phyloP scores from a whole-genome alignment of 2,797 vertebrate genomes.

The Pangasius djambal region DNA sequence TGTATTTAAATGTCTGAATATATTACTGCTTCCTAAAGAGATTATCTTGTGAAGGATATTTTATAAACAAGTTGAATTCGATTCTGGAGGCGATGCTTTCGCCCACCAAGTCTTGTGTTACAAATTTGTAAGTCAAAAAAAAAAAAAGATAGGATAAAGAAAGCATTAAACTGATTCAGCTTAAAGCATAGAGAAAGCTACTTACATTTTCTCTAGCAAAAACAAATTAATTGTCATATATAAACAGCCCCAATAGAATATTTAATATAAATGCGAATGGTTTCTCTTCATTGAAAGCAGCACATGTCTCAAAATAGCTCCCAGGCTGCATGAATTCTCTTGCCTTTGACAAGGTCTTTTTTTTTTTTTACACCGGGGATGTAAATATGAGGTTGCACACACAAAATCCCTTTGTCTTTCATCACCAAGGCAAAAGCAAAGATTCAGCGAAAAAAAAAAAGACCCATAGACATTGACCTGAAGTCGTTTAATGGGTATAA shows the following conservation, averaged over 20 bases:
- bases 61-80: not conserved
- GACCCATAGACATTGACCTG: constrained; percentile 9
- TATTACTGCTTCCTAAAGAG: not conserved
- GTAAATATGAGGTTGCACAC: not conserved
- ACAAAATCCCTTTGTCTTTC: not conserved
- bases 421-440: not conserved
- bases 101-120: not conserved
- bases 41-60: not conserved
- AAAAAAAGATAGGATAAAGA: not conserved
- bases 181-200: not conserved
- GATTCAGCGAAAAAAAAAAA: constrained; percentile 17
- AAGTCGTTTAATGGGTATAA: constrained; percentile 4
- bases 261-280: not conserved
- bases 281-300: not conserved
- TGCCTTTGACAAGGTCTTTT: not conserved
- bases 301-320: not conserved
- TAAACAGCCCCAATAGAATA: not conserved
- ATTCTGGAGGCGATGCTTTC: not conserved
- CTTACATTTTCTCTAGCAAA: not conserved
- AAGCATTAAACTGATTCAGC: too few relatives aligned
- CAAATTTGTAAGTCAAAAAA: not conserved
- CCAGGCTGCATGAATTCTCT: not conserved
- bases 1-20: not conserved
- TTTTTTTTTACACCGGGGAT: too few relatives aligned
- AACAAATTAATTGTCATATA: not conserved